Evolutionary conservation across 2,888 invertebrate genomes (phyloP), one percentile per base, ranked within the genome.

Genomic region (Yponomeuta malinellus): DNA sequence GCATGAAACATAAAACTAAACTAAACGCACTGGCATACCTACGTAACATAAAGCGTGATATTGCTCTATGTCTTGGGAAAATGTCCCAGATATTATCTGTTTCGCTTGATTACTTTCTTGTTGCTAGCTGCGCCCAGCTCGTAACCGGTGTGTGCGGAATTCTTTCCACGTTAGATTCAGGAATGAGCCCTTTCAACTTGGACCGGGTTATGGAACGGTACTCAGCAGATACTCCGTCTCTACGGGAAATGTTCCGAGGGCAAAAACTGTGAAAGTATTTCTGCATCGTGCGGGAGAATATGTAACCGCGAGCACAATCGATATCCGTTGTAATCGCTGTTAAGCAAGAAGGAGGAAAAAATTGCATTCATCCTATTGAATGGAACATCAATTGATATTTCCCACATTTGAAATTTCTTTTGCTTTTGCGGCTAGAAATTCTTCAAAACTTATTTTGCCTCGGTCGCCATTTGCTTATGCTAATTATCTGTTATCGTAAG

Each of bases 251-350:
- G 63, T 48, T 37, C 12, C 12, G 48, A 70, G 29, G 72, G 71
- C 74, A 87, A 86, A 86, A 87, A 84, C 78, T 77, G 81, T 81
- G 85, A 86, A 87, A 85, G 83, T 84, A 77, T 81, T 81, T 80
- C 79, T 76, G 77, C 74, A 76, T 76, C 79, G 80, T 83, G 83
- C 81, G 84, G 79, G 83, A 85, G 80, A 83, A 23, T 23, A 23
- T 79, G 80, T 82, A 84, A 81, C 79, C 75, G 77, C 77, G 74
- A 81, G 77, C 76, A 88, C 87, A 90, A 89, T 89, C 85, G 78
- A 89, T 90, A 90, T 90, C 88, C 88, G 88, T 83, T 86, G 85
- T 86, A 83, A 85, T 85, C 78, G 77, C 78, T 77, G 85, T 91
- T 88, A 86, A 82, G 84, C 88, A 88, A 89, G 81, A 85, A 75